These are phyloP conservation scores for Pyrocoelia pectoralis DNA, from an alignment of 2,888 invertebrate genomes.

Conservation along the genomic window DNA sequence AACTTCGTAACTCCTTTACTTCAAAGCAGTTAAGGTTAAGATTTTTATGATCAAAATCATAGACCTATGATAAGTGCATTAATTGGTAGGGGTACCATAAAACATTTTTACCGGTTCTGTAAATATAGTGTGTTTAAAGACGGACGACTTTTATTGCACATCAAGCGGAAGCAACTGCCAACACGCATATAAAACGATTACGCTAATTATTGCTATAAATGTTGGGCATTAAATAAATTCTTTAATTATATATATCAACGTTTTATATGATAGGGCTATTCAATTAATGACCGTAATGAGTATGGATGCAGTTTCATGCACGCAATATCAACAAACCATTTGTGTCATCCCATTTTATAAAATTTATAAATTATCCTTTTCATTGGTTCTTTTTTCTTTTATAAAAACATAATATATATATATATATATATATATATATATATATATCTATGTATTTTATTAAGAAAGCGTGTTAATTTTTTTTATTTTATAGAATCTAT, in stretches of 20 bases:
- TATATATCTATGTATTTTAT: background rate
- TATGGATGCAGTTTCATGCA: constrained; percentile 21
- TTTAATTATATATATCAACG: constrained; percentile 26
- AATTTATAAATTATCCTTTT: constrained; percentile 7
- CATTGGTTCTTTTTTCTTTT: background rate
- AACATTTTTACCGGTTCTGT: constrained; percentile 50
- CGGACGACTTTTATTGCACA: constrained; percentile 43
- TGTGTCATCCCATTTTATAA: constrained; percentile 14
- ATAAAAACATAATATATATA: background rate
- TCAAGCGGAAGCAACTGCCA: constrained; percentile 32
- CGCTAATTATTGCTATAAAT: constrained; percentile 32
- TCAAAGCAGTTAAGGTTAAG: background rate
- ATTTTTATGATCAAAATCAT: constrained; percentile 1
- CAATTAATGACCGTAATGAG: constrained; percentile 28
- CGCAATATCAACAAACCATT: constrained; percentile 30
- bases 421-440: too few species aligned
- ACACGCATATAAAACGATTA: constrained; percentile 36
- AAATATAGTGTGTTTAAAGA: constrained; percentile 50
- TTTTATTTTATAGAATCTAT: too few species aligned
- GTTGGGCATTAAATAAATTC: constrained; percentile 32
- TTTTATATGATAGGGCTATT: constrained; percentile 29
- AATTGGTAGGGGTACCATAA: constrained; percentile 40
- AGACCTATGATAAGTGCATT: background rate
- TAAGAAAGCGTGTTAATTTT: too few species aligned
- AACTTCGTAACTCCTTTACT: background rate